Percentiles rank a stretch among this genome's conserved stretches.
These are phyloP conservation scores for Argyresthia albistria DNA, from an alignment of 2,888 invertebrate genomes.

Conservation along the genomic window DNA sequence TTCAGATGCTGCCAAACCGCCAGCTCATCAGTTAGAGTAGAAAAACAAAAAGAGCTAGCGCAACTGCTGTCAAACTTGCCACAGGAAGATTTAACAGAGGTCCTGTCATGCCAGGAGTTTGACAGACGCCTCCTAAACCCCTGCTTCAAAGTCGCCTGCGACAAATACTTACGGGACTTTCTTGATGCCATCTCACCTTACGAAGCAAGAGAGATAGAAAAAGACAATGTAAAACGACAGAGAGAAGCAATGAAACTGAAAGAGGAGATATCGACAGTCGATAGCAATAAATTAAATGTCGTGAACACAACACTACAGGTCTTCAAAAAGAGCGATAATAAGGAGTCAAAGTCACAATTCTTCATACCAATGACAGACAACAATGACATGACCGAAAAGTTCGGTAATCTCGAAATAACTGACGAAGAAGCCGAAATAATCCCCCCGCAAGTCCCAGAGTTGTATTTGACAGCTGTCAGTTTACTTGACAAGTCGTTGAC, in stretches of 20 bases:
- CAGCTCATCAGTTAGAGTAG: conserved; percentile 25
- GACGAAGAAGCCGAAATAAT: conserved; percentile 47
- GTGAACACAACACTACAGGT: conserved; percentile 51
- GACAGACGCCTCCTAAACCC: conserved; percentile 62
- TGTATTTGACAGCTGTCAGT: conserved; percentile 36
- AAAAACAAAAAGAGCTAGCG: conserved; percentile 45
- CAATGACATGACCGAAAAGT: conserved; percentile 43
- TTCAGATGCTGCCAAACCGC: conserved; percentile 50
- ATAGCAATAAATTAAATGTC: conserved; percentile 56
- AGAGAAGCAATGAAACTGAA: conserved; percentile 29
- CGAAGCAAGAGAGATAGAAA: conserved; percentile 48
- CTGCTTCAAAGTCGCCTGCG: conserved; percentile 62
- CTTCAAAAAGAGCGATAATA: conserved; percentile 54
- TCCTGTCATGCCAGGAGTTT: conserved; percentile 61
- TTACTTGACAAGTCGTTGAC: conserved; percentile 48
- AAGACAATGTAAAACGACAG: conserved; percentile 36
- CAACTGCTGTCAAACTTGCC: conserved; percentile 38
- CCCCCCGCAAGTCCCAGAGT: conserved; percentile 44
- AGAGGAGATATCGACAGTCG: conserved; percentile 51
- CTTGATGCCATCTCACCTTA: conserved; percentile 34
- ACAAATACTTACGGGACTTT: conserved; percentile 56
- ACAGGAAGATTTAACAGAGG: conserved; percentile 46
- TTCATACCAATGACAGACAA: conserved; percentile 55
- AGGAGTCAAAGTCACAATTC: conserved; percentile 62
- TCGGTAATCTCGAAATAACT: conserved; percentile 48